phyloP scores from a whole-genome alignment of 1,140 invertebrate species.

The Drosophila nigromelanica region DNA sequence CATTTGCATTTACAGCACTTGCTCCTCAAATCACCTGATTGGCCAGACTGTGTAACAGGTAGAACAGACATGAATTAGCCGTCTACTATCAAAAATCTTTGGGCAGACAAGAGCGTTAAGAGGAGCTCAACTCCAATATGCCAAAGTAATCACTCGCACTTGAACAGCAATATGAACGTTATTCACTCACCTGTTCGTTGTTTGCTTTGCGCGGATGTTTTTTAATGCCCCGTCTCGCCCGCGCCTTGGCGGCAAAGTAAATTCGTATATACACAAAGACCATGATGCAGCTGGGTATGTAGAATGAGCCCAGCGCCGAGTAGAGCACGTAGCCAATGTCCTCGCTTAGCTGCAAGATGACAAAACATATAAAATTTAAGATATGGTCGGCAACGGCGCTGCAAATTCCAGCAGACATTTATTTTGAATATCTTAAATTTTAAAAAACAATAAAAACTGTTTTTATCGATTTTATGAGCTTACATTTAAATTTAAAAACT shows the following conservation, averaged over 20 bases:
- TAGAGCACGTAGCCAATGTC: constrained; percentile 99
- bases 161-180: background rate
- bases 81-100: background rate
- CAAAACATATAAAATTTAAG: background rate
- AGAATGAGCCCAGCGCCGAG: constrained; percentile 98
- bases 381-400: background rate
- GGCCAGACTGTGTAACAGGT: background rate
- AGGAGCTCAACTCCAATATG: background rate
- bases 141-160: background rate
- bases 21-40: constrained; percentile 8
- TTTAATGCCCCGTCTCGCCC: constrained; percentile 92
- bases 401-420: background rate
- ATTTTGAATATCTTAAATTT: constrained; percentile 11
- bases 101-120: background rate
- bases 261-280: constrained; percentile 99
- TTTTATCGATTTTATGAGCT: too few relatives aligned
- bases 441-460: background rate
- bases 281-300: constrained; percentile 99
- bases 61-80: constrained; percentile 5
- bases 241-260: constrained; percentile 97
- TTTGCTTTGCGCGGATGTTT: constrained; percentile 89
- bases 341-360: constrained; percentile 92
- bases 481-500: background rate
- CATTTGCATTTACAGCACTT: constrained; percentile 59
- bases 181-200: constrained; percentile 84